Conservation (phyloP, 2,797 vertebrate species). For the Chromobotia macracanthus region DNA sequence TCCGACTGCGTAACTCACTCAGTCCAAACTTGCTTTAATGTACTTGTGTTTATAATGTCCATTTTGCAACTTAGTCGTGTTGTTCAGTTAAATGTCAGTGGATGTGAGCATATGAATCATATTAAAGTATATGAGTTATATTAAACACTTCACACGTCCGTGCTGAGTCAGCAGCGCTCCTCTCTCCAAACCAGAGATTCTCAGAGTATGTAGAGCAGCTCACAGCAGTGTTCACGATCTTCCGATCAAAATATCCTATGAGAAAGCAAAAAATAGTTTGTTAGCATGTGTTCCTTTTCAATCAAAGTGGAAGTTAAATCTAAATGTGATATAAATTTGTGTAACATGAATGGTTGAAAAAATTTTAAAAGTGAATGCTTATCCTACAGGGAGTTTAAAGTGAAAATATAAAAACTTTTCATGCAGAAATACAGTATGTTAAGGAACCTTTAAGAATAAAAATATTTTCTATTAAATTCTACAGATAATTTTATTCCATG, state of each 20-base stretch:
- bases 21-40: conserved; percentile 26
- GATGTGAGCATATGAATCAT: conserved; percentile 2
- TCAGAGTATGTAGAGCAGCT: background rate
- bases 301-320: background rate
- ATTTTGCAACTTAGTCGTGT: conserved; percentile 5
- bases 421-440: no score
- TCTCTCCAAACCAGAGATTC: background rate
- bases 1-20: conserved; percentile 11
- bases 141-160: conserved; percentile 4
- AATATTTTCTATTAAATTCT: conserved; percentile 7
- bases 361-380: no score
- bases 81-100: conserved; percentile 1
- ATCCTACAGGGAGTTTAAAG: no score
- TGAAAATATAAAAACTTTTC: no score
- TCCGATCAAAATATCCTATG: background rate
- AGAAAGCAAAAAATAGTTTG: background rate
- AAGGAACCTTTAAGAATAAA: no score
- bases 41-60: background rate
- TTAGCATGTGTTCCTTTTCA: no score
- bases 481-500: no score
- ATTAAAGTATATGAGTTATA: no score
- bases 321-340: background rate
- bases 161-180: background rate
- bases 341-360: background rate
- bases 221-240: background rate